Conservation (phyloP, 1,140 invertebrate species). For the Zelostemma sp. region DNA sequence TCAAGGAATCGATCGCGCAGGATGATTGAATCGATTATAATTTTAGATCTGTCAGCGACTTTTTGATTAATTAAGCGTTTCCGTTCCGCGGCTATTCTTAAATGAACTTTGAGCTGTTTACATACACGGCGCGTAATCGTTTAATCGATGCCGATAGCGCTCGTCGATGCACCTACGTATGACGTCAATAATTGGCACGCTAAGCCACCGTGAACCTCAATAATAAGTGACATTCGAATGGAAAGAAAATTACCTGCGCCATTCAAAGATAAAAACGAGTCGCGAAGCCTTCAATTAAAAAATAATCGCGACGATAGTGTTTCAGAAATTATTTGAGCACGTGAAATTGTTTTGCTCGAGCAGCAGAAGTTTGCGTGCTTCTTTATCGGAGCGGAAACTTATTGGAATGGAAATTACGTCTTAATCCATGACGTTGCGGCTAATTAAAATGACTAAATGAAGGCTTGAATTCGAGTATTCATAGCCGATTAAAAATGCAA, state of each 20-base stretch:
- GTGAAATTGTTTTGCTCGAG: too few relatives aligned
- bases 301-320: too few relatives aligned
- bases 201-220: not conserved
- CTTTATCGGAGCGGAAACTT: too few relatives aligned
- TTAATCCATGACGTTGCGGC: too few relatives aligned
- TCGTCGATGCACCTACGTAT: not conserved
- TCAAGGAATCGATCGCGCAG: not conserved
- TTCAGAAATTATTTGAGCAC: too few relatives aligned
- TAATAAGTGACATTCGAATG: not conserved
- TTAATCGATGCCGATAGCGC: not conserved
- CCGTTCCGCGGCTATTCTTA: not conserved
- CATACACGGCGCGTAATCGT: constrained; percentile 2
- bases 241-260: not conserved
- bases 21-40: not conserved
- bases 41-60: not conserved
- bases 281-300: too few relatives aligned
- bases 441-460: too few relatives aligned
- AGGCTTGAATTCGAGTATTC: too few relatives aligned
- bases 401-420: too few relatives aligned
- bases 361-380: too few relatives aligned
- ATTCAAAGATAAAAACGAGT: too few relatives aligned
- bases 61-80: constrained; percentile 3
- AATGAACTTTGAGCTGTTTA: constrained; percentile 1
- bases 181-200: not conserved
- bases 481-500: too few relatives aligned